Conservation (phyloP, 2,888 invertebrate genomes). For the Acronicta psi region DNA sequence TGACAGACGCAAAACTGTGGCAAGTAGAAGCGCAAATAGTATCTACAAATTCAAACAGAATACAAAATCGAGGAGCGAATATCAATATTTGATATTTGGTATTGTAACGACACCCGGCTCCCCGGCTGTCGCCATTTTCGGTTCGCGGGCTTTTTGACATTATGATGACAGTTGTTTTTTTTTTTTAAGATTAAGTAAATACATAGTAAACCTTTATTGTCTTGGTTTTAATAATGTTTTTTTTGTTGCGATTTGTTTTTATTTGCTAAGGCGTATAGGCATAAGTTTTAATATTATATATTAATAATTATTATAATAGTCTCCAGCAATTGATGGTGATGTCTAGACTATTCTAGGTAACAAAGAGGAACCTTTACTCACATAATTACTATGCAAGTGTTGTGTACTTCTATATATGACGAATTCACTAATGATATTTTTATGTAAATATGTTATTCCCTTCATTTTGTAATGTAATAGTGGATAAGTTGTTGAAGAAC, state of each 20-base stretch:
- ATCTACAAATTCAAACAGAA: conserved; percentile 85
- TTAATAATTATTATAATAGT: no score
- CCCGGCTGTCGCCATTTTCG: conserved; percentile 66
- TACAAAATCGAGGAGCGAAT: conserved; percentile 82
- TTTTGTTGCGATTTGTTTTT: not conserved
- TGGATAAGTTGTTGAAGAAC: no score
- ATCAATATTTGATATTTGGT: conserved; percentile 88
- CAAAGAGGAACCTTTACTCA: no score
- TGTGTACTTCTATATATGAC: no score
- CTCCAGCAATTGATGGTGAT: no score
- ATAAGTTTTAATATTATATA: no score
- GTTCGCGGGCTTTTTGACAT: conserved; percentile 59
- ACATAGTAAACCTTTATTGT: not conserved
- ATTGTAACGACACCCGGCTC: conserved; percentile 79
- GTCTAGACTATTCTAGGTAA: no score
- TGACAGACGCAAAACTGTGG: conserved; percentile 73
- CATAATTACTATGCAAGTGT: no score
- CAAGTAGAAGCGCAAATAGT: conserved; percentile 81
- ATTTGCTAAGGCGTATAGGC: no score
- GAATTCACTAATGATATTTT: no score
- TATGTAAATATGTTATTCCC: no score
- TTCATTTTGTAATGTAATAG: no score
- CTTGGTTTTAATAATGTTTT: not conserved
- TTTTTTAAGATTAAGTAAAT: conserved; percentile 1
- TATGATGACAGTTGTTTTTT: conserved; percentile 34